These are phyloP conservation scores for Drosophila affinis DNA, from an alignment of 2,888 invertebrate genomes.

Conservation along the genomic window DNA sequence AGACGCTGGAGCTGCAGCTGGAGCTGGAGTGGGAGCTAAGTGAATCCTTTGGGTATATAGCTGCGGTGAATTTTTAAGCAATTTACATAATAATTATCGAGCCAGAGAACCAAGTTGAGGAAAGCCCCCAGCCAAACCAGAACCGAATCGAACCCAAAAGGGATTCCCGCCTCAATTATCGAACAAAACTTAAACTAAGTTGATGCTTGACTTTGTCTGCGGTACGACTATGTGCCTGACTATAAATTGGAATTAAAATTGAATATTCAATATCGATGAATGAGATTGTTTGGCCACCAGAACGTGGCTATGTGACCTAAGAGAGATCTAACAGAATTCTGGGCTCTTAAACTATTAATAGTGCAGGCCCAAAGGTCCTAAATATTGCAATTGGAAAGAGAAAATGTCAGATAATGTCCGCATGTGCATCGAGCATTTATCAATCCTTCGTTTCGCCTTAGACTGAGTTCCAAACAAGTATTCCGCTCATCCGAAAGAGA, in stretches of 20 bases:
- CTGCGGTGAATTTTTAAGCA: constrained; percentile 78
- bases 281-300: not conserved
- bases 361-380: no score
- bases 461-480: no score
- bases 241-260: constrained; percentile 44
- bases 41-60: constrained; percentile 74
- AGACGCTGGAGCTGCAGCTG: no score
- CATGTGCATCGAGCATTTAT: no score
- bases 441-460: no score
- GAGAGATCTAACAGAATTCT: no score
- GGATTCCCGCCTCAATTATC: constrained; percentile 38
- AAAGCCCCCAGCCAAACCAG: constrained; percentile 7
- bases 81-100: constrained; percentile 80
- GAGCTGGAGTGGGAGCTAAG: constrained; percentile 43
- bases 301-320: not conserved
- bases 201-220: constrained; percentile 29
- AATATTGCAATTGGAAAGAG: no score
- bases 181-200: constrained; percentile 42
- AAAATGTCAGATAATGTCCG: no score
- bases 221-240: not conserved
- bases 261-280: constrained; percentile 30
- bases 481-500: no score
- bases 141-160: constrained; percentile 7
- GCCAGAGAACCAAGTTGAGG: constrained; percentile 38
- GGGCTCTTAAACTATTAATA: no score